These are phyloP conservation scores for Ciconia nigra DNA, from an alignment of 2,797 vertebrate species.

Conservation along the genomic window DNA sequence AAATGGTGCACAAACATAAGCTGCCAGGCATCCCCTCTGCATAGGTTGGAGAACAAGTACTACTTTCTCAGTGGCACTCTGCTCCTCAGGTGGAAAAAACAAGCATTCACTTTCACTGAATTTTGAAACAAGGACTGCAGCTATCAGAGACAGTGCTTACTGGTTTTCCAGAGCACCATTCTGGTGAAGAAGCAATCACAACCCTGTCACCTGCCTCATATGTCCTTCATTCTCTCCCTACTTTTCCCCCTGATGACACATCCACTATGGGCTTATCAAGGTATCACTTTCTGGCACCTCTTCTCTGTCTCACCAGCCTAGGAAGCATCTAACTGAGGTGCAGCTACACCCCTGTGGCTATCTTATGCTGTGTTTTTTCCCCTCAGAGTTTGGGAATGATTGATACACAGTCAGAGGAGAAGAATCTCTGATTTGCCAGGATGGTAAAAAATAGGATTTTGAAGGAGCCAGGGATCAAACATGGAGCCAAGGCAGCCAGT, in stretches of 20 bases:
- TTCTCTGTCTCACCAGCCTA: background rate
- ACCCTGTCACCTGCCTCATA: background rate
- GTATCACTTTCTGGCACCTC: background rate
- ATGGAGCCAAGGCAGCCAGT: accelerated
- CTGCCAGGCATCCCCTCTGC: background rate
- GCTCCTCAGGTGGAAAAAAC: background rate
- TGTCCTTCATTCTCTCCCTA: accelerated
- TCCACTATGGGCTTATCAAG: background rate
- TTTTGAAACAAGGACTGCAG: background rate
- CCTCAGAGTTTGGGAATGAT: background rate
- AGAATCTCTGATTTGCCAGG: background rate
- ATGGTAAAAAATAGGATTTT: background rate
- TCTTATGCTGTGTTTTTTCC: background rate
- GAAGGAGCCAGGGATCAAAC: background rate
- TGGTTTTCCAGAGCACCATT: background rate
- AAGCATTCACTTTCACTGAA: background rate
- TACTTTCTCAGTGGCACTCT: background rate
- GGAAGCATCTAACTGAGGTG: background rate
- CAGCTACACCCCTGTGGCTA: background rate
- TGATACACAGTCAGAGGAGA: background rate
- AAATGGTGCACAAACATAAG: background rate
- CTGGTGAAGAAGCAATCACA: background rate
- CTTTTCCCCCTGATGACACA: background rate
- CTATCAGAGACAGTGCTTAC: background rate
- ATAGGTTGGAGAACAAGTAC: background rate